A percentile compares a stretch with the other conserved stretches of the same genome.
Conservation (phyloP, 2,113 vertebrate species). For the Onychostruthus taczanowskii region DNA sequence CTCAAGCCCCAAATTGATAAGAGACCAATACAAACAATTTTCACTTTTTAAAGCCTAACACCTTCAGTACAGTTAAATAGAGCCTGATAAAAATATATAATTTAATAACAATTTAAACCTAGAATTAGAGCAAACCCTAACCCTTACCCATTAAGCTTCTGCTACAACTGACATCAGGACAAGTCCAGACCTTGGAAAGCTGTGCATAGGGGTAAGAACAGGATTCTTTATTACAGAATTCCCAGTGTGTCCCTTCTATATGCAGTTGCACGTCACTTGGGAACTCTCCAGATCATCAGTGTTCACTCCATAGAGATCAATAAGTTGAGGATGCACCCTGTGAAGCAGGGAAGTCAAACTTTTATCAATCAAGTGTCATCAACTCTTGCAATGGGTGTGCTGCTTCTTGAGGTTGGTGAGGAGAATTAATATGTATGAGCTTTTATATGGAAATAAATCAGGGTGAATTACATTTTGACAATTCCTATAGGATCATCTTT, state of each 20-base stretch:
- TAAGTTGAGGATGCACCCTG: slow-evolving; percentile 81
- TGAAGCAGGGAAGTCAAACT: slow-evolving; percentile 31
- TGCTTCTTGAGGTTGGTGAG: background rate
- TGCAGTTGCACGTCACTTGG: slow-evolving; percentile 76
- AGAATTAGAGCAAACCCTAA: background rate
- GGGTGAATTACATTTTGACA: background rate
- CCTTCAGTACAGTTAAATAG: background rate
- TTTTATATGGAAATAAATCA: background rate
- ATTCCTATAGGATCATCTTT: background rate
- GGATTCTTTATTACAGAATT: background rate
- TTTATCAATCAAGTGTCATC: background rate
- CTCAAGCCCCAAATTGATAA: background rate
- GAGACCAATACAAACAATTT: background rate
- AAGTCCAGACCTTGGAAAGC: background rate
- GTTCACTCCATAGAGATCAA: slow-evolving; percentile 78
- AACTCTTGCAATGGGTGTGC: background rate
- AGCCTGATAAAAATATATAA: background rate
- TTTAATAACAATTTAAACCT: background rate
- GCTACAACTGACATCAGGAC: background rate
- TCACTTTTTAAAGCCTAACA: background rate
- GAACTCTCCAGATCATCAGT: slow-evolving; percentile 73
- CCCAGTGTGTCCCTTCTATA: slow-evolving; percentile 50
- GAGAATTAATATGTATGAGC: rapidly evolving
- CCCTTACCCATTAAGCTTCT: background rate
- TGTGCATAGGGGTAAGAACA: background rate